Evolutionary conservation across 2,113 vertebrate genomes (phyloP), one percentile per base, ranked within the genome.

Genomic region (Sebastes fasciatus): DNA sequence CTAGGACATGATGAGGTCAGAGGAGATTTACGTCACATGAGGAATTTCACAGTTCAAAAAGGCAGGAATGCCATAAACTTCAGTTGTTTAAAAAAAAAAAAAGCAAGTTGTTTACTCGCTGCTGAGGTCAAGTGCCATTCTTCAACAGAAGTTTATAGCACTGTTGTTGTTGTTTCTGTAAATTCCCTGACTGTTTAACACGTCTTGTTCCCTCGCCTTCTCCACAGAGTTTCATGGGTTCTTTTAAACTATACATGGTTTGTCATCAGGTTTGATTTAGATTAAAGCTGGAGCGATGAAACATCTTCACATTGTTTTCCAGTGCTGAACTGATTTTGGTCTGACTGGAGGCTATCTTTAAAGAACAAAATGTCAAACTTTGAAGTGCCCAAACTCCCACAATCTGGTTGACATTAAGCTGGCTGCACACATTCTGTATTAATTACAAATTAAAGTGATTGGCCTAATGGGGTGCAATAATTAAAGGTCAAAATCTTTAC

Each of bases 401-500:
- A 23, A 43, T 73, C 8, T 54, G 68, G 21, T 52, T 63, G 66
- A 66, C 69, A 49, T 73, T 77, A 68, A 26, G 80, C 58, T 40
- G 58, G 8, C 66, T 10, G 34, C 62, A 66, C 46, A 46, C 49
- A 67, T 69, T 58, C 60, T 74, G 42, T 64, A 49, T 72, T 81
- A 74, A 74, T 66, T 71, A 69, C 45, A 83, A 75, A 85, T 77
- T 49, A 67, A 74, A 82, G 73, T 21, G 12, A 66, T 84, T 84
- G 60, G 75, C 52, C 62, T 61, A 64, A 66, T 79, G 79, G 34
- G 14, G 54, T 52, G 80, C 54, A 77, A 55, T 78, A 84, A 85
- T 80, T 84, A 88, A 91, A 86, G 75, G 79, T 88, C 76, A 86
- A 66, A 76, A 42, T 72, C 64, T 88, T 88, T 23, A 62, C 43